Base-by-base conservation (phyloP, 1,140 invertebrate genomes). In the Leucophenga varia region DNA sequence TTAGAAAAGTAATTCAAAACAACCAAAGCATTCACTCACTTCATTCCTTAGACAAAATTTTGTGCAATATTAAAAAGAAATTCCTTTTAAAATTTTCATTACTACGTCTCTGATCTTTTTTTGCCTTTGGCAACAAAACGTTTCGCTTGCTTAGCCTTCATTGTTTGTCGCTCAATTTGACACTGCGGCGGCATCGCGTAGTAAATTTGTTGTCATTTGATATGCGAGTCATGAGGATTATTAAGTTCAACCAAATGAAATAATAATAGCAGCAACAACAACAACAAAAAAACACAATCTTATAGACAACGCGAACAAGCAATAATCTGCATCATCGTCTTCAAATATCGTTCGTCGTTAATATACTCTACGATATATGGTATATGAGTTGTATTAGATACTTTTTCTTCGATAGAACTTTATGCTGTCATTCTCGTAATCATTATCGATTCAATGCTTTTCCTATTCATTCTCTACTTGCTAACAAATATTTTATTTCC, bases 171-270 rank as follows among this genome's bases (percentile, higher is more conserved):
- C 61, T 63, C 61, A 65, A 65, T 63, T 65, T 67, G 61, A 65
- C 63, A 65, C 61, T 57, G 53, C 52, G 53, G 38, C 50, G 52
- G 28, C 49, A 48, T 34, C 46, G 32, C 57, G 64, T 22, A 63
- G 59, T 68, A 63, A 67, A 67, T 67, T 67, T 67, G 63, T 67
- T 67, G 63, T 67, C 63, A 67, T 67, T 67, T 67, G 63, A 67
- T 67, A 67, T 67, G 63, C 63, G 63, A 67, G 63, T 67, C 63
- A 67, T 67, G 63, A 67, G 63, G 63, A 67, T 67, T 67, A 67
- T 67, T 67, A 67, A 63, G 63, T 67, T 67, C 56, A 63, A 52
- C 42, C 49, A 44, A n/a, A 46, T 49, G 47, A 58, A 47, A 42
- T 43, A 43, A 52, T 35, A 42, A 25, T 45, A 37, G 51, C 16